Conservation (phyloP, 1,140 invertebrate species). For the Bombus picipes region DNA sequence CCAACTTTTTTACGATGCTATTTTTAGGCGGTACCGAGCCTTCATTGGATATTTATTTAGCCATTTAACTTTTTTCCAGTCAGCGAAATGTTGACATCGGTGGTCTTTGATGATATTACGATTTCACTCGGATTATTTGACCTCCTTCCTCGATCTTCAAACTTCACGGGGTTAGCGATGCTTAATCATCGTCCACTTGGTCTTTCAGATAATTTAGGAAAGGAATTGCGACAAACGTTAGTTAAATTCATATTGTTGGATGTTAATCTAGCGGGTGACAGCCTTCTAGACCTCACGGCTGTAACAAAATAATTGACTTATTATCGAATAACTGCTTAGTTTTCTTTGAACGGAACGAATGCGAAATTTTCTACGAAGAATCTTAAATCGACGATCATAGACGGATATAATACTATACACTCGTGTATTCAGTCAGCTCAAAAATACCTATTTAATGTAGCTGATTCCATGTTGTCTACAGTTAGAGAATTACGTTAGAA, state of each 20-base stretch:
- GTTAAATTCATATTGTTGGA: not conserved
- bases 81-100: not conserved
- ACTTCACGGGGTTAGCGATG: not conserved
- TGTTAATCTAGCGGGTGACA: not conserved
- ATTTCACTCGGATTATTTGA: not conserved
- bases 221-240: too few relatives aligned
- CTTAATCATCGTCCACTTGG: not conserved
- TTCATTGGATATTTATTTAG: conserved; percentile 37
- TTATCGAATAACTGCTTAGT: not conserved
- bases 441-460: not conserved
- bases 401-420: not conserved
- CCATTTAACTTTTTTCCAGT: not conserved
- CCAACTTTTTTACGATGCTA: conserved; percentile 18
- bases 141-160: not conserved
- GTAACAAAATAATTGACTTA: conserved; percentile 12
- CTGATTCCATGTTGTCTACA: too few relatives aligned
- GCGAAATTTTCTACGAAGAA: not conserved
- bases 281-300: not conserved
- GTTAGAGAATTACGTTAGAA: not conserved
- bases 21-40: conserved; percentile 31
- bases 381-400: not conserved
- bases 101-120: not conserved
- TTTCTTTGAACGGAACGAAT: not conserved
- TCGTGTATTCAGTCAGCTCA: not conserved
- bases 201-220: not conserved